phyloP scores from a whole-genome alignment of 2,888 invertebrate genomes.

The Gerris lacustris region DNA sequence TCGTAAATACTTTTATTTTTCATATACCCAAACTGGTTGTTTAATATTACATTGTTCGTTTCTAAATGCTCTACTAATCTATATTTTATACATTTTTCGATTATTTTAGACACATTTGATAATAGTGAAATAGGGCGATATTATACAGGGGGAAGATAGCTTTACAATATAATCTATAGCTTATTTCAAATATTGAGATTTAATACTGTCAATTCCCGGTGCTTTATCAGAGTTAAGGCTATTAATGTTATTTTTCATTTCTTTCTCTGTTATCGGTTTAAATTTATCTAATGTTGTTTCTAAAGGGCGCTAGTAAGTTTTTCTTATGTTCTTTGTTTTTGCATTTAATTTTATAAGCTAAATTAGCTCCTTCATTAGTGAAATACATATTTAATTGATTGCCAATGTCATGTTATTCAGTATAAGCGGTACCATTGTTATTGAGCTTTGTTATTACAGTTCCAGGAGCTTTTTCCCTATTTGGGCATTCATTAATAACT shows the following conservation, averaged over 20 bases:
- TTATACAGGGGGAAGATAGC: background rate
- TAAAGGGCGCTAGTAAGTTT: background rate
- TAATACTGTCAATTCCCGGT: constrained; percentile 12
- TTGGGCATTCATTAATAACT: constrained; percentile 2
- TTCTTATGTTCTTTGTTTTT: no score
- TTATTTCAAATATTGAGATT: background rate
- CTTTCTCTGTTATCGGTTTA: constrained; percentile 9
- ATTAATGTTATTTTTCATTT: background rate
- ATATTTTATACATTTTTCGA: background rate
- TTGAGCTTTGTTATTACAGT: background rate
- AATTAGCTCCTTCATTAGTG: constrained; percentile 2
- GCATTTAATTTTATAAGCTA: constrained; percentile 2
- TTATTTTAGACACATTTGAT: background rate
- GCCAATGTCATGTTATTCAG: background rate
- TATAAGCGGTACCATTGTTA: background rate
- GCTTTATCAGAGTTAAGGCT: constrained; percentile 5
- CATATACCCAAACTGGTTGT: background rate
- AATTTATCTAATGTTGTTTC: no score
- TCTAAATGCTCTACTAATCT: background rate
- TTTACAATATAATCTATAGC: background rate
- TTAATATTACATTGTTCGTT: background rate
- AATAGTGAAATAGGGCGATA: constrained; percentile 2
- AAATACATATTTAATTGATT: constrained; percentile 13
- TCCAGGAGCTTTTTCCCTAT: background rate
- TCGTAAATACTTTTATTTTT: background rate